A percentile compares a stretch with the other conserved stretches of the same genome.
Evolutionary conservation across 2,888 invertebrate genomes (phyloP).

Genomic region (Orchesellides sinensis): DNA sequence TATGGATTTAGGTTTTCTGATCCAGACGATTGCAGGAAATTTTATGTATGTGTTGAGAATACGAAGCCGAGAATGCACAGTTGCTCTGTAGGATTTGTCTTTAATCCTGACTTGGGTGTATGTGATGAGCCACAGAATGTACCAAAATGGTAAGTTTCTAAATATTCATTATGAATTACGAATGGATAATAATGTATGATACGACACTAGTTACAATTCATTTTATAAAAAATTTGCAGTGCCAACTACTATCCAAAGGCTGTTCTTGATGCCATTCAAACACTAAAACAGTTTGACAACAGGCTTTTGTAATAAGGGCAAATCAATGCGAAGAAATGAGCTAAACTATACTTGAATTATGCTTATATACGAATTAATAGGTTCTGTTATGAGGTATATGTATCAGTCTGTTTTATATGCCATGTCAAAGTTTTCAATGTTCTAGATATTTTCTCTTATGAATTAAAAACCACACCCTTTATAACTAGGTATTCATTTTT

Average conservation of each 20-base stretch:
- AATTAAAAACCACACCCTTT: conserved; percentile 23
- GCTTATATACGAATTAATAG: too few species aligned
- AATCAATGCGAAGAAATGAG: too few species aligned
- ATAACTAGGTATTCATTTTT: conserved; percentile 5
- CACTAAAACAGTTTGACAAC: conserved; percentile 71
- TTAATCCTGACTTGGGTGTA: conserved; percentile 89
- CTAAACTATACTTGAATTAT: too few species aligned
- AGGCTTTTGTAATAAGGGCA: conserved; percentile 44
- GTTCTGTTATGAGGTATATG: too few species aligned
- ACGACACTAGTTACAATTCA: background rate
- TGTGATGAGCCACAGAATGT: conserved; percentile 96
- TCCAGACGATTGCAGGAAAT: conserved; percentile 92
- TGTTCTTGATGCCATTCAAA: conserved; percentile 68
- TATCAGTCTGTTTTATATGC: too few species aligned
- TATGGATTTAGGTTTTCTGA: conserved; percentile 83
- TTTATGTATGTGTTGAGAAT: conserved; percentile 82
- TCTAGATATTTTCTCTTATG: background rate
- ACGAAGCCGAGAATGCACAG: conserved; percentile 67
- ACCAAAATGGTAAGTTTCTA: conserved; percentile 87
- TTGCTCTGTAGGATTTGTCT: conserved; percentile 85
- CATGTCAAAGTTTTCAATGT: too few species aligned
- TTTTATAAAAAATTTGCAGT: conserved; percentile 63
- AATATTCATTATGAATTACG: too few species aligned
- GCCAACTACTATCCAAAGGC: conserved; percentile 72
- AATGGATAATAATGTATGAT: too few species aligned